Base-by-base conservation (phyloP, 2,113 vertebrate species). In the Phoenicopterus ruber region DNA sequence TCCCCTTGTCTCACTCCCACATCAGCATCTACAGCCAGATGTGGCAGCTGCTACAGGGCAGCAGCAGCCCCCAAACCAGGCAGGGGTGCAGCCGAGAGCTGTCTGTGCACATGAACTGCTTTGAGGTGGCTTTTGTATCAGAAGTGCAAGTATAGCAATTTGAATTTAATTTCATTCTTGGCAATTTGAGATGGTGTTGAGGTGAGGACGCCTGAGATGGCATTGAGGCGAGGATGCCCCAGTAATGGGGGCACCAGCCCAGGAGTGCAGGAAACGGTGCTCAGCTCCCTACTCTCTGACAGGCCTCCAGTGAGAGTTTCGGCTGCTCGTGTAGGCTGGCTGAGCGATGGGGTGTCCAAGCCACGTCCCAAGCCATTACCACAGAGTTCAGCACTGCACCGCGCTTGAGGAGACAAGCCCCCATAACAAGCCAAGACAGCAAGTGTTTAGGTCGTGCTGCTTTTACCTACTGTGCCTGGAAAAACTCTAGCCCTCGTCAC, bases 371-470 rank as follows among this genome's bases (percentile, higher is more conserved):
- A 1, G 18, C 14, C 36, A 10, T 7, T 38, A 49, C 31, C n/a
- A 44, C 0, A 0, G 19, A 18, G 17, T 3, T 70, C 44, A 44
- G 36, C 22, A 28, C 22, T 59, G 32, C 57, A 61, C 40, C 1
- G 0, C 0, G 2, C 19, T 31, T 25, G 8, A 47, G 29, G 10
- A 46, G 76, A 14, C 9, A 19, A 82, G 34, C 24, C 6, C 24
- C 16, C 0, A 0, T 4, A 17, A 4, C 7, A 16, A 40, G 5
- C 10, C 3, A 3, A 61, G 62, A 10, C 2, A 2, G 16, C 1
- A 6, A 29, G 18, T 2, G 1, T 46, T 76, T 13, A 72, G 19
- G 7, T 24, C 7, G 2, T 2, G 15, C 15, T 84, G 25, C 32
- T 81, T 13, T 20, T 24, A 58, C 1, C 3, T 20, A 18, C 26